Base-by-base conservation (phyloP, 1,140 invertebrate genomes). In the Drosophila murphyi region DNA sequence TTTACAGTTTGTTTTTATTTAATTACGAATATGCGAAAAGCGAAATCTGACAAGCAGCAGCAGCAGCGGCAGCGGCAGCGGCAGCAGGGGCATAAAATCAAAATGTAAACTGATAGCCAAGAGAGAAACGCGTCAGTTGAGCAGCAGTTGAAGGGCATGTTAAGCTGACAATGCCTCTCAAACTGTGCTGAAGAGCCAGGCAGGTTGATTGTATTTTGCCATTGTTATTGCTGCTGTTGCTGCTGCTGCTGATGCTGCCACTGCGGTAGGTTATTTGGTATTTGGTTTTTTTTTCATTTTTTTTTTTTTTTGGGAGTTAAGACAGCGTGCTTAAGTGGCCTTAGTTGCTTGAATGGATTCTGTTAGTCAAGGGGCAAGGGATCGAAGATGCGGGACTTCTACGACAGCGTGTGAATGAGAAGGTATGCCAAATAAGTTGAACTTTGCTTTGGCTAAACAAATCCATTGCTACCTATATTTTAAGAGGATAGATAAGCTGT, bases 1-100 rank as follows among this genome's bases (percentile, higher is more conserved):
- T 88, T 88, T 88, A 89, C 83, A 83, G 73, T 88, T 89, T 71
- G 63, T 59, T 78, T 85, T 80, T 74, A 77, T 83, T 88, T 75
- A 83, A 83, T 89, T 83, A 82, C 60, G 52, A 86, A 60, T 54
- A 62, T 57, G 41, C 52, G 62, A 64, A 72, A 86, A 64, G 37
- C 57, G 76, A 69, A 72, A 72, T 48, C 61, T 83, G 76, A 83
- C 69, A 83, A 56, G 57, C 45, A 29, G 32, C 52, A 47, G 34
- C 29, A 59, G n/a, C 54, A 7, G 45, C 51, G 56, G n/a, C 28
- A 48, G 77, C 31, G 43, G 51, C 60, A 35, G 31, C 6, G 31
- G n/a, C 37, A 48, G 55, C 28, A 55, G 32, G 7, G 8, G 43
- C 31, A 71, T 8, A 47, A 76, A 72, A 65, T 60, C 55, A 60